phyloP scores from a whole-genome alignment of 1,140 invertebrate species.

The Parapsyche elsis region DNA sequence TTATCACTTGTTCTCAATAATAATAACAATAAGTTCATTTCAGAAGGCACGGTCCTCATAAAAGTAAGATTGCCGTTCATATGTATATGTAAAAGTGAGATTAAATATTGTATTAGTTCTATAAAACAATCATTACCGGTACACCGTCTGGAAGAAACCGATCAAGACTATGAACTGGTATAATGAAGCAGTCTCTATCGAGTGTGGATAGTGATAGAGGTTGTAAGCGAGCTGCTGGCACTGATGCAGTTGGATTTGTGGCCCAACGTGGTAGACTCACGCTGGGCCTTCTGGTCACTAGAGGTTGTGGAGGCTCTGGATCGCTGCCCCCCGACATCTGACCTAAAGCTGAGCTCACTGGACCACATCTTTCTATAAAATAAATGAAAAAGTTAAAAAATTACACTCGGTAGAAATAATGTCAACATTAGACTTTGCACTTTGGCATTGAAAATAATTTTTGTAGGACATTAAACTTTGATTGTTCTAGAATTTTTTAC shows the following conservation, averaged over 20 bases:
- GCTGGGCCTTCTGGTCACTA: constrained; percentile 63
- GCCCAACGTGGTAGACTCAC: constrained; percentile 65
- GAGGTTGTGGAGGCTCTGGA: constrained; percentile 63
- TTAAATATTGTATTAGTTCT: neutral
- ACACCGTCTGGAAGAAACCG: constrained; percentile 87
- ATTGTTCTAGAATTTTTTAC: too few relatives aligned
- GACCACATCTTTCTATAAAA: constrained; percentile 65
- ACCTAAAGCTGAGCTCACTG: constrained; percentile 60
- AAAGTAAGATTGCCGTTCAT: neutral
- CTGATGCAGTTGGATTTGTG: constrained; percentile 51
- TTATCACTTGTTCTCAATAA: neutral
- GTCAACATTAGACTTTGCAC: too few relatives aligned
- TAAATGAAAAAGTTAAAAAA: constrained; percentile 2
- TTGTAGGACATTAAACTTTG: too few relatives aligned
- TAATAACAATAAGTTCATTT: neutral
- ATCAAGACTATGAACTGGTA: constrained; percentile 85
- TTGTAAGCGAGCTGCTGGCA: constrained; percentile 66
- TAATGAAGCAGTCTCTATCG: constrained; percentile 89
- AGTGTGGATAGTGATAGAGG: constrained; percentile 80
- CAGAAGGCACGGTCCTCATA: neutral
- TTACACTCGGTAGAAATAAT: too few relatives aligned
- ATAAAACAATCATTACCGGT: constrained; percentile 70
- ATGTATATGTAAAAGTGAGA: too few relatives aligned
- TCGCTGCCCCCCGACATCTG: constrained; percentile 59
- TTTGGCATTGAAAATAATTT: too few relatives aligned